A percentile compares a stretch with the other conserved stretches of the same genome.
phyloP scores from a whole-genome alignment of 1,140 invertebrate species.

The Paracyclopina nana region DNA sequence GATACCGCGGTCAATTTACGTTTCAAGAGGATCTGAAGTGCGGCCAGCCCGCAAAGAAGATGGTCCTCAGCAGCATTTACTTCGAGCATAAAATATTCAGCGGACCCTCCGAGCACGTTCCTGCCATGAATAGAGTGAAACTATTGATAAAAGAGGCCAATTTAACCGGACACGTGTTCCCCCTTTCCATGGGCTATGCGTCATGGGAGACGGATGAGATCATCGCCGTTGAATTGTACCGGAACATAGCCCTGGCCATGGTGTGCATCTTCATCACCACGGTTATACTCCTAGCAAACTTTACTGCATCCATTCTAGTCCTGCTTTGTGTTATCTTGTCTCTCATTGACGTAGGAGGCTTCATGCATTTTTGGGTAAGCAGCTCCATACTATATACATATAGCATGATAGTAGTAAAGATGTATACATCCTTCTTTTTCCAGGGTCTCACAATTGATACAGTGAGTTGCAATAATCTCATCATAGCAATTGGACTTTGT shows the following conservation, averaged over 20 bases:
- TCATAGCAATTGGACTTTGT: slow-evolving; percentile 60
- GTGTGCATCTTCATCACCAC: slow-evolving; percentile 61
- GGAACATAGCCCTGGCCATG: slow-evolving; percentile 55
- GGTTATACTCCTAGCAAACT: slow-evolving; percentile 49
- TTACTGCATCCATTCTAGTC: slow-evolving; percentile 54
- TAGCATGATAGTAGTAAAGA: slow-evolving; percentile 63
- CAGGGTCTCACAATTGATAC: slow-evolving; percentile 68
- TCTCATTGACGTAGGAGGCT: slow-evolving; percentile 29
- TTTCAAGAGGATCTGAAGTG: slow-evolving; percentile 30
- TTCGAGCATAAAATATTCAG: slow-evolving; percentile 3
- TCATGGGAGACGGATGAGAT: slow-evolving; percentile 54
- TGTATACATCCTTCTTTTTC: too few species aligned
- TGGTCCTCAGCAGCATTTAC: slow-evolving; percentile 28
- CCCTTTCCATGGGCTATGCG: slow-evolving; percentile 40
- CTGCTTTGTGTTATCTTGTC: slow-evolving; percentile 52
- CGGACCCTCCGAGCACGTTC: slow-evolving; percentile 29
- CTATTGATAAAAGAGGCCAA: slow-evolving; percentile 32
- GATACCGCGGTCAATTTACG: neutral
- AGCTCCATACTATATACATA: slow-evolving; percentile 20
- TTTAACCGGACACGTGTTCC: slow-evolving; percentile 32
- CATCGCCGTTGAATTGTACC: slow-evolving; percentile 47
- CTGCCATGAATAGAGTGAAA: slow-evolving; percentile 46
- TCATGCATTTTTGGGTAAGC: slow-evolving; percentile 15
- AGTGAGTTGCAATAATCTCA: slow-evolving; percentile 56
- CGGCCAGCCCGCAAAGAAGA: slow-evolving; percentile 33